A percentile compares a stretch with the other conserved stretches of the same genome.
Evolutionary conservation across 2,888 invertebrate species (phyloP).

Genomic region (Epirrita christyi): DNA sequence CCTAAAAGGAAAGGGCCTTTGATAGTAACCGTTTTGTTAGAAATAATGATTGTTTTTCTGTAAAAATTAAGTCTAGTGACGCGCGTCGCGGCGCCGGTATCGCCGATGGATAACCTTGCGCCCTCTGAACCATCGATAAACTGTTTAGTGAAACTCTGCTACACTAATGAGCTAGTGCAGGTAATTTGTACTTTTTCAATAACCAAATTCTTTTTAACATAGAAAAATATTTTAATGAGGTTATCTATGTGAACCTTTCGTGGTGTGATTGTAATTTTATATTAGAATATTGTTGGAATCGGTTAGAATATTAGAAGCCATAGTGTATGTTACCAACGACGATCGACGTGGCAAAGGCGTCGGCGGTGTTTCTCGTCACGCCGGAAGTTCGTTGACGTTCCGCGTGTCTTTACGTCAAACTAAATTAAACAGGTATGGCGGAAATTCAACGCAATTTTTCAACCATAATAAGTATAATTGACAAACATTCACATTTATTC

Average conservation of each 20-base stretch:
- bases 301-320: no score
- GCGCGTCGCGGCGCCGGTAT: slow-evolving; percentile 54
- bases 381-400: no score
- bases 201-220: slow-evolving; percentile 15
- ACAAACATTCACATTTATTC: no score
- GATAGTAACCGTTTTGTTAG: no score
- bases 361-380: no score
- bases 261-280: not conserved
- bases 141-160: slow-evolving; percentile 50
- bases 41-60: slow-evolving; percentile 25
- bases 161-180: slow-evolving; percentile 24
- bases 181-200: slow-evolving; percentile 15
- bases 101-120: slow-evolving; percentile 66
- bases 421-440: no score
- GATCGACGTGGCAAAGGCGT: no score
- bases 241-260: slow-evolving; percentile 23
- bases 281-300: not conserved
- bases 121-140: slow-evolving; percentile 65
- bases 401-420: no score
- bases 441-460: no score
- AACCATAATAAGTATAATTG: no score
- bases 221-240: slow-evolving; percentile 22
- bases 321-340: no score
- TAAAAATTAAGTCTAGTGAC: slow-evolving; percentile 55
- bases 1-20: not conserved